phyloP scores from a whole-genome alignment of 2,113 vertebrate genomes.

The Varanus salvator region DNA sequence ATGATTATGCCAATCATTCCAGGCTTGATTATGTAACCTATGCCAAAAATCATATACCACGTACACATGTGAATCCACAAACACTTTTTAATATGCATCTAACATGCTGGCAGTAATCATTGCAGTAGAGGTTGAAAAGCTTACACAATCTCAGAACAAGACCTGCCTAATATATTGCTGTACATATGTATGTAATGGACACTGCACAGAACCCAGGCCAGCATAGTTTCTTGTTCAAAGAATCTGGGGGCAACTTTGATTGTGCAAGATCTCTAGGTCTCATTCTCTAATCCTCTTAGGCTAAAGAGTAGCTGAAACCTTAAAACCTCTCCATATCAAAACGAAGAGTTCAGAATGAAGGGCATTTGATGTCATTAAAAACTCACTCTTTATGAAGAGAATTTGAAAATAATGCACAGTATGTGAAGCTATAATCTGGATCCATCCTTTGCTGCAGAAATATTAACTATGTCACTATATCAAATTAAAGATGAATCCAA shows the following conservation, averaged over 20 bases:
- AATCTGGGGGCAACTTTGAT: not conserved
- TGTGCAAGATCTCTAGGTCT: not conserved
- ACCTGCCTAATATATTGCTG: not conserved
- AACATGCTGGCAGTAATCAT: not conserved
- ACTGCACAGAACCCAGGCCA: not conserved
- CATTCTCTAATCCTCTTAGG: not conserved
- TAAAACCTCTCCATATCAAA: not conserved
- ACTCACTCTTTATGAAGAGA: not conserved
- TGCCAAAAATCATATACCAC: not conserved
- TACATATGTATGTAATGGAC: not conserved
- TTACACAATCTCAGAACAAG: not conserved
- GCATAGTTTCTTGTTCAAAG: not conserved
- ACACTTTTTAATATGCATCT: not conserved
- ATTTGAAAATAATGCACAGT: not conserved
- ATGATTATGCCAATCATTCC: not conserved
- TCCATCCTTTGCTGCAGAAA: not conserved
- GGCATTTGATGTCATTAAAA: not conserved
- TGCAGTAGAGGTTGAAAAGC: not conserved
- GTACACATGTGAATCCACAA: too few species aligned
- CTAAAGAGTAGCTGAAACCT: not conserved
- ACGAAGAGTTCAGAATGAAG: not conserved
- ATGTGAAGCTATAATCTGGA: not conserved
- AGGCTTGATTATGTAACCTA: not conserved
- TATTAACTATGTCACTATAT: not conserved
- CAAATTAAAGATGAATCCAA: not conserved